Conservation (phyloP, 2,113 vertebrate species). For the Catharus bicknelli region DNA sequence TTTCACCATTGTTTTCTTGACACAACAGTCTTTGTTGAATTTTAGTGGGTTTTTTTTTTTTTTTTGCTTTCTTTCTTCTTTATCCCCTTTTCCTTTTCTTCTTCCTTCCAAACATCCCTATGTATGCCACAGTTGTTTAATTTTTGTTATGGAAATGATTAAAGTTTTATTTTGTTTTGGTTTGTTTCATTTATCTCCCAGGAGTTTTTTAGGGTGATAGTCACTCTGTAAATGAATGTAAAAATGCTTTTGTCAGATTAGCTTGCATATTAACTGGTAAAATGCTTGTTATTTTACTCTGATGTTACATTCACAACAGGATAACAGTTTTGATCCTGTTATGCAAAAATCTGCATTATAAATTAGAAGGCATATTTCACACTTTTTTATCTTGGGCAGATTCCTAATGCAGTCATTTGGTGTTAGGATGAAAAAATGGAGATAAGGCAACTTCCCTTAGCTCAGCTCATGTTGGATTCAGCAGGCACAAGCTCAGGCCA, state of each 20-base stretch:
- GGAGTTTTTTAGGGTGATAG: constrained; percentile 42
- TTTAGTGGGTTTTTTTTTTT: not conserved
- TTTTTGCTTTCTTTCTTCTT: constrained; percentile 34
- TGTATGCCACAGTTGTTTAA: constrained; percentile 45
- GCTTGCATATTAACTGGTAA: constrained; percentile 43
- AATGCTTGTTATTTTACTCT: constrained; percentile 53
- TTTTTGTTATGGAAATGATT: constrained; percentile 61
- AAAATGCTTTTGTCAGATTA: constrained; percentile 51
- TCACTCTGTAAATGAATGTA: constrained; percentile 30
- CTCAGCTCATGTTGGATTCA: not conserved
- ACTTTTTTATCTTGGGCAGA: constrained; percentile 48
- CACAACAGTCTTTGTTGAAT: constrained; percentile 45
- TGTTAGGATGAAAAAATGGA: constrained; percentile 35
- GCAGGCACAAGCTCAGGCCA: not conserved
- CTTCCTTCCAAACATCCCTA: constrained; percentile 50
- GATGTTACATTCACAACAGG: constrained; percentile 51
- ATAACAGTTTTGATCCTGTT: constrained; percentile 62
- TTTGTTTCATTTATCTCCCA: constrained; percentile 59
- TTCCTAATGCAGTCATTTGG: constrained; percentile 39
- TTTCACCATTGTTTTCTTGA: constrained; percentile 69
- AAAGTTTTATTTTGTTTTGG: constrained; percentile 49
- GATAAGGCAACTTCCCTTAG: not conserved
- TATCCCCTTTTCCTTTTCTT: constrained; percentile 50
- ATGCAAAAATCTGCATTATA: constrained; percentile 68
- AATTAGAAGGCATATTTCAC: constrained; percentile 54